A percentile compares a stretch with the other conserved stretches of the same genome.
phyloP scores from a whole-genome alignment of 2,888 invertebrate species.

The Dyspetes luteomarginatus region DNA sequence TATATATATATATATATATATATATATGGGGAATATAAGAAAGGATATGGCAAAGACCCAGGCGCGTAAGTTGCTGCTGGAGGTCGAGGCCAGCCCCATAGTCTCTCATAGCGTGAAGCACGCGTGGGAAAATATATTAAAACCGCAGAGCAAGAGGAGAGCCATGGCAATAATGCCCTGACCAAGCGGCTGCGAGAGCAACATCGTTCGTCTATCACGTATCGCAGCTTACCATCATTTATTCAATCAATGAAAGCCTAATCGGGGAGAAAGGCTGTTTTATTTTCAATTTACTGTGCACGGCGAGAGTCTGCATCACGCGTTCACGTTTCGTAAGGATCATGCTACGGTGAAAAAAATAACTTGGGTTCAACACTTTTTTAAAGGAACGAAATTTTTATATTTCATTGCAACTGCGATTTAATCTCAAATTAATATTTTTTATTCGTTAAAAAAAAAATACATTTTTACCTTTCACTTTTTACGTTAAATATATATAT shows the following conservation, averaged over 20 bases:
- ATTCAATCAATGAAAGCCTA: constrained; percentile 69
- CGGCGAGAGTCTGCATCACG: constrained; percentile 22
- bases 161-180: constrained; percentile 52
- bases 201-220: constrained; percentile 61
- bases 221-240: constrained; percentile 68
- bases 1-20: not conserved
- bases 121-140: constrained; percentile 71
- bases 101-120: constrained; percentile 67
- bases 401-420: constrained; percentile 13
- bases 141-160: constrained; percentile 38
- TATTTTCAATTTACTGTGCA: not conserved
- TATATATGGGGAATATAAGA: constrained; percentile 32
- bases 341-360: not conserved
- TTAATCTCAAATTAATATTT: constrained; percentile 27
- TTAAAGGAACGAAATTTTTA: not conserved
- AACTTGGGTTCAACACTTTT: not conserved
- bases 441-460: constrained; percentile 8
- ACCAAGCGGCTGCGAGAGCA: constrained; percentile 51
- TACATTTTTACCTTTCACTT: too few species aligned
- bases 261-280: constrained; percentile 46
- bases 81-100: constrained; percentile 64
- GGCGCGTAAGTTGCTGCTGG: constrained; percentile 62
- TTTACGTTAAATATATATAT: too few species aligned
- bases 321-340: constrained; percentile 4
- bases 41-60: constrained; percentile 58